Base-by-base conservation (phyloP, 2,888 invertebrate species). In the Sclerodermus sp. region DNA sequence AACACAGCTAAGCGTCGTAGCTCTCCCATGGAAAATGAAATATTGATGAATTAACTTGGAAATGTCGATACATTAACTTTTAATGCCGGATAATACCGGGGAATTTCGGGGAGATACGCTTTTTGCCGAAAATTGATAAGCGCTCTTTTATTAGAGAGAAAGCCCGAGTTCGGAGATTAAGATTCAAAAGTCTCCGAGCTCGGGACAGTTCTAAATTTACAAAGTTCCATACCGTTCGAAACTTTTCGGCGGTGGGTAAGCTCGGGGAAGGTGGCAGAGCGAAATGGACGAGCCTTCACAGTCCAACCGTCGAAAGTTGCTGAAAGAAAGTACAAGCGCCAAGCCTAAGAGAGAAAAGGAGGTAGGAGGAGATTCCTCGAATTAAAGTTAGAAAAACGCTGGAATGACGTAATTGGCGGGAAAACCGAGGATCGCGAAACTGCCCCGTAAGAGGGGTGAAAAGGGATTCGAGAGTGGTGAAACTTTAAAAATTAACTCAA, bases 201-300 rank as follows among this genome's bases (percentile, higher is more conserved):
- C 51, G 34, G 53, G 55, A 54, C 48, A 62, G 55, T 49, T 58
- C 55, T 44, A 60, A 60, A 64, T 64, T 62, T 58, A 58, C 49
- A 41, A 58, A 64, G 59, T 61, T 63, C 51, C 49, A 13, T 36
- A 34, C 18, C 32, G 47, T 42, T 46, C 39, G 29, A 18, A 51
- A 61, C 52, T 58, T 61, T 58, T 49, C 48, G 46, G 51, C 42
- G 49, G 54, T 53, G 40, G 54, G 53, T 48, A 46, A 8, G 34
- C 34, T 23, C 23, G 23, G 23, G 23, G 12, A 34, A 34, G 34
- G 34, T 34, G 41, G 13, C n/a, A 8, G 41, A 13, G 41, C n/a
- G 15, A 41, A 23, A n/a, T 18, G 37, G 41, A 16, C 23, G 23
- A 23, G 23, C 8, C 3, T 23, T 23, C 8, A 23, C 3, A 23